phyloP scores from a whole-genome alignment of 2,797 vertebrate species.

The Natrix natrix region DNA sequence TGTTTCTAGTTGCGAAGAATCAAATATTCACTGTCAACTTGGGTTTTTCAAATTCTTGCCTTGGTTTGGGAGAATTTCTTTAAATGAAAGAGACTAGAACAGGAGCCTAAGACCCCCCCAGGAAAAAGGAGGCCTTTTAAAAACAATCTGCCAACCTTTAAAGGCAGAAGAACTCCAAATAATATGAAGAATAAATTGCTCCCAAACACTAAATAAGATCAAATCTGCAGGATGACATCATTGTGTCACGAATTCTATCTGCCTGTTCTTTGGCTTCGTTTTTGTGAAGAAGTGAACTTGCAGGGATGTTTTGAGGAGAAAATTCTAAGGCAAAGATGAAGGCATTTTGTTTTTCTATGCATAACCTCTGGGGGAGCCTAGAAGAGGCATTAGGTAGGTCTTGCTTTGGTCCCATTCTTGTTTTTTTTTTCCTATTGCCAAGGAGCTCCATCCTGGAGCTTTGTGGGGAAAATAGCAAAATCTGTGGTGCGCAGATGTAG shows the following conservation, averaged over 20 bases:
- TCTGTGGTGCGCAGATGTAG: background rate
- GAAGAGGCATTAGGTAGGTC: background rate
- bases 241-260: background rate
- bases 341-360: background rate
- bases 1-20: constrained; percentile 9
- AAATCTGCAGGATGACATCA: background rate
- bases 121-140: background rate
- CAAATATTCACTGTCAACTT: background rate
- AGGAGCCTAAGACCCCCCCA: background rate
- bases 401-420: background rate
- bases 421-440: background rate
- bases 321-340: background rate
- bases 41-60: background rate
- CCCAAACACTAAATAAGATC: background rate
- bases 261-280: background rate
- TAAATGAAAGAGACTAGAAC: background rate
- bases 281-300: background rate
- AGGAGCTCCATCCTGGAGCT: background rate
- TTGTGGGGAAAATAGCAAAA: background rate
- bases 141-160: background rate
- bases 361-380: background rate
- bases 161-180: background rate
- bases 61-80: background rate
- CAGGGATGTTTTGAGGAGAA: background rate
- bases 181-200: background rate